Percentiles rank a stretch among this genome's conserved stretches.
Evolutionary conservation across 2,888 invertebrate species (phyloP).

Genomic region (Trypoxylon attenuatum): DNA sequence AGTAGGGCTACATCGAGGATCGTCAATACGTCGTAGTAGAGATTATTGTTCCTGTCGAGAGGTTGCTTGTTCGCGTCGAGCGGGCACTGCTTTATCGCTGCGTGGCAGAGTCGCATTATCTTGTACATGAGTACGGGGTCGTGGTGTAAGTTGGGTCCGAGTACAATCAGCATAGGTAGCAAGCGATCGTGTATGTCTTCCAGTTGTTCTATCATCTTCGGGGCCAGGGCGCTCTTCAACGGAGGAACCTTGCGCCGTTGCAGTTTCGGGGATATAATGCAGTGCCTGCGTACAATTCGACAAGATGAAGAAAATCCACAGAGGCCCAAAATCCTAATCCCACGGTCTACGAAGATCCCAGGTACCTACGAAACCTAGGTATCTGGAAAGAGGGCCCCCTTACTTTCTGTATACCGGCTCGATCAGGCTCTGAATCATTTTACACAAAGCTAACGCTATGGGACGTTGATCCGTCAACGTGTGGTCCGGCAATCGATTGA

Average conservation of each 20-base stretch:
- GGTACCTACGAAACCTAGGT: too few species aligned
- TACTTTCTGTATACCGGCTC: constrained; percentile 91
- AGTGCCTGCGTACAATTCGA: too few species aligned
- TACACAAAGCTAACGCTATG: constrained; percentile 86
- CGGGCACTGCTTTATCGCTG: constrained; percentile 67
- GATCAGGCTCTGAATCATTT: constrained; percentile 87
- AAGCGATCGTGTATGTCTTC: constrained; percentile 84
- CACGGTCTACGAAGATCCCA: too few species aligned
- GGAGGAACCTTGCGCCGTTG: constrained; percentile 76
- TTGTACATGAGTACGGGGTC: constrained; percentile 95
- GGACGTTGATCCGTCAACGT: constrained; percentile 86
- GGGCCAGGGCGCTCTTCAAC: constrained; percentile 79
- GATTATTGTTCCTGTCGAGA: constrained; percentile 69
- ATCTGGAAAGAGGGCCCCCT: too few species aligned
- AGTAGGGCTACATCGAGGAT: constrained; percentile 92
- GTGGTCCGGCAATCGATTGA: constrained; percentile 88
- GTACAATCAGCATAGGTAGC: constrained; percentile 88
- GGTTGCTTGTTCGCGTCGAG: constrained; percentile 68
- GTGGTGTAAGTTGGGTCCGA: constrained; percentile 91
- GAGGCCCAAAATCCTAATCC: too few species aligned
- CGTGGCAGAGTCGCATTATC: constrained; percentile 77
- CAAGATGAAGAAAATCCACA: too few species aligned
- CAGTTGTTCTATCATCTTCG: constrained; percentile 81
- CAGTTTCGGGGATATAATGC: constrained; percentile 83
- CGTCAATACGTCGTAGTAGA: constrained; percentile 90